phyloP scores from a whole-genome alignment of 2,797 vertebrate genomes.

The Sternarchorhynchus goeldii region DNA sequence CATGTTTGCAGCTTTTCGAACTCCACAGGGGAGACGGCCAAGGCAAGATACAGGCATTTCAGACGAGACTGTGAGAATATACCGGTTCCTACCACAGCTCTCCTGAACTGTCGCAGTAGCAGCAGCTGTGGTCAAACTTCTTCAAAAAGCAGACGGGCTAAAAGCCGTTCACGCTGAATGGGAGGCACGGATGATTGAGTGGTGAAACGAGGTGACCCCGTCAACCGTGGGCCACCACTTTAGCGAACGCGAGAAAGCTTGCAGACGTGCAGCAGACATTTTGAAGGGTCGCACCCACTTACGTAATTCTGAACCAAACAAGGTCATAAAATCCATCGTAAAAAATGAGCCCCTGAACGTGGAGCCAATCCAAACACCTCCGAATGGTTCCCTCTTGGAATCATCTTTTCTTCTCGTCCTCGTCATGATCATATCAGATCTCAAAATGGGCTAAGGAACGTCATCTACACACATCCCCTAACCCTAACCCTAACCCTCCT shows the following conservation, averaged over 20 bases:
- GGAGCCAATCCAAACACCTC: constrained; percentile 5
- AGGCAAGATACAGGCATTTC: not conserved
- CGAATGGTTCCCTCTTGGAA: not conserved
- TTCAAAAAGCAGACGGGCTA: not conserved
- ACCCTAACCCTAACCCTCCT: too few relatives aligned
- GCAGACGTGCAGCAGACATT: constrained; percentile 12
- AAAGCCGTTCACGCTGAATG: not conserved
- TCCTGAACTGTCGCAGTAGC: not conserved
- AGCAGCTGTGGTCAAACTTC: not conserved
- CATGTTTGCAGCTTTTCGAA: not conserved
- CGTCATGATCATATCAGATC: not conserved
- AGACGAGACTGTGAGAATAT: not conserved
- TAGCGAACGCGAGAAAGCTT: not conserved
- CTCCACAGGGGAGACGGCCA: not conserved
- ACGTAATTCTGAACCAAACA: constrained; percentile 49
- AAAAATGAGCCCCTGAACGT: constrained; percentile 42
- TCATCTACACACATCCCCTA: too few relatives aligned
- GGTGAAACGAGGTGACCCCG: not conserved
- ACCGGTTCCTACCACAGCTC: not conserved
- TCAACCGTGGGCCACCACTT: too few relatives aligned
- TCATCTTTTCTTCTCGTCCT: not conserved
- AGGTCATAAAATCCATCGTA: constrained; percentile 48
- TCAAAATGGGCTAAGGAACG: not conserved
- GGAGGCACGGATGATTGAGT: constrained; percentile 23
- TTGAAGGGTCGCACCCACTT: constrained; percentile 20